phyloP scores from a whole-genome alignment of 2,797 vertebrate genomes.

The Cyprinella venusta region DNA sequence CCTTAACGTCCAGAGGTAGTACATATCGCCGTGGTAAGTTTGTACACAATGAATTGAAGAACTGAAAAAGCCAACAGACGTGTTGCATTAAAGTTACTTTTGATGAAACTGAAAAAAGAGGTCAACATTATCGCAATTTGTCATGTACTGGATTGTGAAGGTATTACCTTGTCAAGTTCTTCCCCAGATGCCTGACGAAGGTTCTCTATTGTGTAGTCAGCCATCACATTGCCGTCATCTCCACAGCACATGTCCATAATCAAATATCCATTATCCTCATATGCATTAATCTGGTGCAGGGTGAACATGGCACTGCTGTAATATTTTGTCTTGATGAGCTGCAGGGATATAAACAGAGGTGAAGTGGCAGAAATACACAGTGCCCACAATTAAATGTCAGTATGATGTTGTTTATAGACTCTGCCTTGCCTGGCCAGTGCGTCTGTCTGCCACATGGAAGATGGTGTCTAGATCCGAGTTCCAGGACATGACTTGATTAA shows the following conservation, averaged over 20 bases:
- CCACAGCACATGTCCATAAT: constrained; percentile 91
- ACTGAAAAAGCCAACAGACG: constrained; percentile 70
- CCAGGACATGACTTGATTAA: constrained; percentile 84
- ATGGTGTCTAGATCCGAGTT: constrained; percentile 81
- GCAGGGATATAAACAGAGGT: neutral
- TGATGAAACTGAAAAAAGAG: neutral
- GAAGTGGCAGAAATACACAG: neutral
- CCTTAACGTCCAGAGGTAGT: constrained; percentile 81
- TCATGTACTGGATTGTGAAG: neutral
- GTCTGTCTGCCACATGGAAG: constrained; percentile 88
- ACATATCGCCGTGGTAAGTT: constrained; percentile 89
- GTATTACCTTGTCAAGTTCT: constrained; percentile 73
- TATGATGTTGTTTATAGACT: neutral
- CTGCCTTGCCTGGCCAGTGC: constrained; percentile 83
- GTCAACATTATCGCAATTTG: neutral
- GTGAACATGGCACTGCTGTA: constrained; percentile 73
- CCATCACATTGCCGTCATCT: constrained; percentile 80
- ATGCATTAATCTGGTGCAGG: constrained; percentile 94
- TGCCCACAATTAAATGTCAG: neutral
- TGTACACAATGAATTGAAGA: constrained; percentile 78
- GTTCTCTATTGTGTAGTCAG: constrained; percentile 84
- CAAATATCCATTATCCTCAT: constrained; percentile 85
- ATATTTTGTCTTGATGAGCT: constrained; percentile 40
- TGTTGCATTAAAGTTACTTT: constrained; percentile 22
- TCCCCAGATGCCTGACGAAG: constrained; percentile 76